Conservation (phyloP, 2,797 vertebrate genomes). For the Spatula clypeata region DNA sequence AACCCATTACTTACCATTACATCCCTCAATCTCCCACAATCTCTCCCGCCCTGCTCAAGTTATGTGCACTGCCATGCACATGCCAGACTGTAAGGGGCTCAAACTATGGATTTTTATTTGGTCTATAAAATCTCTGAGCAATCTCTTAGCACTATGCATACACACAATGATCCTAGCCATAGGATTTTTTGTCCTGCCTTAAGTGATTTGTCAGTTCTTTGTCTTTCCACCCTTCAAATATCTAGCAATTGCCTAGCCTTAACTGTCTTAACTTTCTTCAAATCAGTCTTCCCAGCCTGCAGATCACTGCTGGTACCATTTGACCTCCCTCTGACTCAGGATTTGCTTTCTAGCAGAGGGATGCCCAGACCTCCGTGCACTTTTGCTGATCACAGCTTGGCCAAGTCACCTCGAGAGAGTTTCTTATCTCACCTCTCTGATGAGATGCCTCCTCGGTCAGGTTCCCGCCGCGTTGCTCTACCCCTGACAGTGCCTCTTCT, state of each 20-base stretch:
- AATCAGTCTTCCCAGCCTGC: fast-evolving
- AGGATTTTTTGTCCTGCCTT: background rate
- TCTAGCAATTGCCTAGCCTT: background rate
- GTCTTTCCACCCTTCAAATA: background rate
- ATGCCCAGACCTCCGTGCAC: background rate
- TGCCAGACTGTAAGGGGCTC: background rate
- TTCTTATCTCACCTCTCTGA: background rate
- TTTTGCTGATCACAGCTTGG: background rate
- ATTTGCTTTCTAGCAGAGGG: background rate
- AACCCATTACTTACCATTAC: background rate
- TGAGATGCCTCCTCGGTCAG: fast-evolving
- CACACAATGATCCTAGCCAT: background rate
- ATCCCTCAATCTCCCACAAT: background rate
- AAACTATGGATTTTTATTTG: background rate
- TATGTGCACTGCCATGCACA: background rate
- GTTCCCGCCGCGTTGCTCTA: fast-evolving
- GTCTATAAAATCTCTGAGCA: background rate
- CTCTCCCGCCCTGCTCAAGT: background rate
- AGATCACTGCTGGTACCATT: background rate
- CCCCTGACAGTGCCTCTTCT: background rate
- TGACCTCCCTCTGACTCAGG: background rate
- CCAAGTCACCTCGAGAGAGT: background rate
- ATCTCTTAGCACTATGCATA: background rate
- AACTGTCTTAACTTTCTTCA: background rate
- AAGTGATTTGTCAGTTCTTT: background rate